phyloP scores from a whole-genome alignment of 2,113 vertebrate species.

The Spermophilus dauricus region DNA sequence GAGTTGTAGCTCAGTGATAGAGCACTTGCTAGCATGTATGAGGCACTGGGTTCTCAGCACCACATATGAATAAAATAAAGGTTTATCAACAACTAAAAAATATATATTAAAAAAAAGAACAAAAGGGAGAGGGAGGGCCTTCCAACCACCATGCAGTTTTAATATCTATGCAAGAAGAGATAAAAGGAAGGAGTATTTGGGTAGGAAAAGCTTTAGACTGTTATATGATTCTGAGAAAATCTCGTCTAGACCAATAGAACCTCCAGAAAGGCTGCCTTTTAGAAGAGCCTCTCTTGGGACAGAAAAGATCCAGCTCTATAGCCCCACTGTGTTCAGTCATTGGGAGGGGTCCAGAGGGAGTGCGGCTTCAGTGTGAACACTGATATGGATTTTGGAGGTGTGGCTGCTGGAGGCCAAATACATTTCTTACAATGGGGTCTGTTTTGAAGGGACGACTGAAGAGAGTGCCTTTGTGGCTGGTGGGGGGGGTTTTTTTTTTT shows the following conservation, averaged over 20 bases:
- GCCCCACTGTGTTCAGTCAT: background rate
- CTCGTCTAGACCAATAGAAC: background rate
- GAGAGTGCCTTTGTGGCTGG: background rate
- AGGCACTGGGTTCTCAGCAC: too few relatives aligned
- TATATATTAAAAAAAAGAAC: background rate
- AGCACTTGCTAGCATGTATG: too few relatives aligned
- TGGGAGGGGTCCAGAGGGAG: background rate
- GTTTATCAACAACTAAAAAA: too few relatives aligned
- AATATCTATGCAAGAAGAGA: background rate
- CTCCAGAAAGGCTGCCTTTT: background rate
- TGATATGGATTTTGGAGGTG: background rate
- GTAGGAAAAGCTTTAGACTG: background rate
- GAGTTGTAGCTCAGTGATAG: too few relatives aligned
- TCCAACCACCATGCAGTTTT: background rate
- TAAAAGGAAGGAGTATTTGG: background rate
- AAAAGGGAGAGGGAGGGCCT: background rate
- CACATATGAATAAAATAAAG: too few relatives aligned
- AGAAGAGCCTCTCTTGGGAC: background rate
- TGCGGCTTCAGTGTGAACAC: background rate
- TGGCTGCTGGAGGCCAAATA: background rate
- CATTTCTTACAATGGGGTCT: background rate
- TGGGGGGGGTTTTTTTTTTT: background rate
- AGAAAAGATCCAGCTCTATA: background rate
- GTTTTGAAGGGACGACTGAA: background rate
- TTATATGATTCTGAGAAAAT: background rate